These are phyloP conservation scores for Carposina sasakii DNA, from an alignment of 1,140 invertebrate genomes.

Conservation along the genomic window DNA sequence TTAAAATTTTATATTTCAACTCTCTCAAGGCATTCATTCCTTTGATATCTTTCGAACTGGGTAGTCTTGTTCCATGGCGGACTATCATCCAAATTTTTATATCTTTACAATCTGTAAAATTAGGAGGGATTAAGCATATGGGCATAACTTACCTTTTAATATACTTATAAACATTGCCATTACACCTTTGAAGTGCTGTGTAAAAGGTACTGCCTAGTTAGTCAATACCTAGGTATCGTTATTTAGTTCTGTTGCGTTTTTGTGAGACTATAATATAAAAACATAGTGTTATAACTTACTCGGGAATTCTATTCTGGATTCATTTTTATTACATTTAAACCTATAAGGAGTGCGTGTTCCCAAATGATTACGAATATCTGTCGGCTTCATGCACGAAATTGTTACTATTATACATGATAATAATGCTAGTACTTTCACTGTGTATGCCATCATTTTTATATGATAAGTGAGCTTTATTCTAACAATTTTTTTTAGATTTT, in stretches of 20 bases:
- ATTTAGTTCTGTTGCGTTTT: neutral
- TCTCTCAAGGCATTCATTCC: conserved; percentile 39
- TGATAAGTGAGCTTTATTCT: no score
- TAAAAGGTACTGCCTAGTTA: neutral
- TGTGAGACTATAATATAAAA: neutral
- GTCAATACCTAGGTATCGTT: neutral
- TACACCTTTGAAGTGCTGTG: neutral
- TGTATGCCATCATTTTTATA: neutral
- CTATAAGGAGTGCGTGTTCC: conserved; percentile 56
- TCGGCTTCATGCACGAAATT: conserved; percentile 5
- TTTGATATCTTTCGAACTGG: conserved; percentile 46
- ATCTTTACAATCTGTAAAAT: conserved; percentile 49
- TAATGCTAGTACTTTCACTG: neutral
- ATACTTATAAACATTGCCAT: neutral
- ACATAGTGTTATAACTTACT: conserved; percentile 27
- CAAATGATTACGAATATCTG: conserved; percentile 44
- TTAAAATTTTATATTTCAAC: conserved; percentile 45
- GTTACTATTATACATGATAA: neutral
- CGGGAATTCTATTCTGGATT: conserved; percentile 43
- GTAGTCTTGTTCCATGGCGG: conserved; percentile 55
- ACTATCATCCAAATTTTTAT: conserved; percentile 59
- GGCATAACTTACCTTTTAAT: conserved; percentile 6
- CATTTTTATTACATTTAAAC: conserved; percentile 49
- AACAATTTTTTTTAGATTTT: no score
- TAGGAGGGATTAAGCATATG: neutral